Evolutionary conservation across 2,113 vertebrate genomes (phyloP), one percentile per base, ranked within the genome.

Genomic region (Pangasianodon gigas): DNA sequence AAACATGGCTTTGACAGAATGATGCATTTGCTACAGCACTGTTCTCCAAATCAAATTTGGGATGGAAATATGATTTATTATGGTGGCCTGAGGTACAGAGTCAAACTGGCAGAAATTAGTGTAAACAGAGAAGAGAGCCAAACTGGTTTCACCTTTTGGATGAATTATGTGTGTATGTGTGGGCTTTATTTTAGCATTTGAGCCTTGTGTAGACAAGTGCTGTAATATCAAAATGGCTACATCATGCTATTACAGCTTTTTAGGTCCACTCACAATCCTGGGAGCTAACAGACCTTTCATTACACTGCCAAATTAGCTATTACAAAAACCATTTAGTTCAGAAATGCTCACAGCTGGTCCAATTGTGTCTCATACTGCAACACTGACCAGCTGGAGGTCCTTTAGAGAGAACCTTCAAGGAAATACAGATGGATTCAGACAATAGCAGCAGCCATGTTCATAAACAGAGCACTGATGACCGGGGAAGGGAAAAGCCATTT

Each of bases 251-350:
- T 65, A 80, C 6, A 37, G 51, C 41, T 88, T 44, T 90, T 75
- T 21, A 41, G 67, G 69, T 71, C 41, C 58, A 84, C 77, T 89
- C 51, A 37, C 51, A 88, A 85, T 82, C 11, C 48, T 90, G 86
- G 88, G 89, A 87, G 79, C 88, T 91, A 90, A 91, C 69, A 54
- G 81, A 67, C 88, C 87, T 91, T 91, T 93, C 85, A 79, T 84
- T 85, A 81, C 88, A 87, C 93, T 91, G 93, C 86, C 94, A 88
- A 86, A 94, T 93, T 94, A 91, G 91, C 93, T 95, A 94, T 96
- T 95, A 94, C 69, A 90, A 91, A 32, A 86, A 90, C 90, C 91
- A 91, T 91, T 93, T 93, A 93, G 93, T 89, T 91, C 90, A 90
- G 91, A 93, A 91, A 91, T 92, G 90, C 87, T 89, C 90, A 90